Evolutionary conservation across 1,140 invertebrate species (phyloP), one percentile per base, ranked within the genome.

Genomic region (Euglossa dilemma): DNA sequence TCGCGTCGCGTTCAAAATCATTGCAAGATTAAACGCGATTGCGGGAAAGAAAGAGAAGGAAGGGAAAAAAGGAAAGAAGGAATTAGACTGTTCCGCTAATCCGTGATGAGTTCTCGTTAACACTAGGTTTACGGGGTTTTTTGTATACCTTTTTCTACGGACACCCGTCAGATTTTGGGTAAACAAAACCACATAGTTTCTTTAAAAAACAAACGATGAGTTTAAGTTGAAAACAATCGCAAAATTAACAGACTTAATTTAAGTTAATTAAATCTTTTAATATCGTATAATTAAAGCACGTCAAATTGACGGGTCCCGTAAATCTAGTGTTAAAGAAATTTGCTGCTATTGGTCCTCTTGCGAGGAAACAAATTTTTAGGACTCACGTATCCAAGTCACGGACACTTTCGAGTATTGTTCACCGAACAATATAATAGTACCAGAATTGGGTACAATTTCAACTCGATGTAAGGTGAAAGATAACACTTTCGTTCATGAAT

Each of bases 1-100:
- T 50, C 8, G 2, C 20, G 36, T 20, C 52, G 23, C 64, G 71
- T 87, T 87, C 78, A 67, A 86, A 84, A 87, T 70, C 74, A 72
- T 59, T 56, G 61, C 50, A 50, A 85, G 72, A 72, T 56, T 85
- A 71, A 82, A 69, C 61, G 47, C 45, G 61, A 20, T 72, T 73
- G 36, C 54, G 23, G 47, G 28, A 36, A 50, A 70, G 28, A 11
- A 70, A 79, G 64, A 66, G 63, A 28, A 45, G 72, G 59, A 69
- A 59, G 25, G 70, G 59, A 50, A 69, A 75, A 63, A 28, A 11
- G 5, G 28, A 4, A 56, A 63, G 25, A 36, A n/a, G 67, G 54
- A 73, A 57, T 47, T 23, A 70, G 14, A 72, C 25, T 20, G 50
- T 57, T n/a, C 52, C 52, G 56, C 20, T 36, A 8, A 11, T 20